Evolutionary conservation across 2,888 invertebrate genomes (phyloP).

Genomic region (Miltochrista miniata): DNA sequence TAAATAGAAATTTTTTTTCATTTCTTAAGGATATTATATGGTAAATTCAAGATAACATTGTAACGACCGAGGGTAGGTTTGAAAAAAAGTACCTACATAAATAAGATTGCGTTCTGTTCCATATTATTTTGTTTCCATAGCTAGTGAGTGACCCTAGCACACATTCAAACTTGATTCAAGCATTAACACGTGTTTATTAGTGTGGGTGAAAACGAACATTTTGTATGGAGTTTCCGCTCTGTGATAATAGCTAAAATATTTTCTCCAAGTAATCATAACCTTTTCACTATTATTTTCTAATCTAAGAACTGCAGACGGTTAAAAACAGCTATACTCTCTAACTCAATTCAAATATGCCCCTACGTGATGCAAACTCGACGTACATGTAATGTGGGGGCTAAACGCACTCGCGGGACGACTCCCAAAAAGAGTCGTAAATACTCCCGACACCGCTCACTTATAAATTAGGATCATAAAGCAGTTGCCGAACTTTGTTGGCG

Average conservation of each 20-base stretch:
- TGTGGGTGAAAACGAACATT: too few species aligned
- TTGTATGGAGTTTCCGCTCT: too few species aligned
- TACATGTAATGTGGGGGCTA: conserved; percentile 40
- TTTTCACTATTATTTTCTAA: not conserved
- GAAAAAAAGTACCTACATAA: too few species aligned
- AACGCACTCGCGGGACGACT: conserved; percentile 75
- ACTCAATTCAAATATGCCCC: conserved; percentile 11
- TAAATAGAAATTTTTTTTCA: too few species aligned
- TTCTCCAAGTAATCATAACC: not conserved
- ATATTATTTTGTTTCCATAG: too few species aligned
- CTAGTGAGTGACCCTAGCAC: too few species aligned
- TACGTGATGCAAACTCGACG: conserved; percentile 9
- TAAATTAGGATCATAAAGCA: conserved; percentile 84
- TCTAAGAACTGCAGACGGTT: conserved; percentile 3
- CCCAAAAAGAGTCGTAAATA: conserved; percentile 78
- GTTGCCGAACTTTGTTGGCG: conserved; percentile 81
- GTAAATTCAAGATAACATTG: too few species aligned
- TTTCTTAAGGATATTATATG: too few species aligned
- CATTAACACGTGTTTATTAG: too few species aligned
- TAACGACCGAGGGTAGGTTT: too few species aligned
- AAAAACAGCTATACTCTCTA: not conserved
- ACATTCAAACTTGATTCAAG: too few species aligned
- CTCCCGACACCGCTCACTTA: conserved; percentile 79
- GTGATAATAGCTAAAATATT: not conserved
- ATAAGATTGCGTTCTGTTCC: too few species aligned